These are phyloP conservation scores for Podarcis cretensis DNA, from an alignment of 2,113 vertebrate genomes.

Conservation along the genomic window DNA sequence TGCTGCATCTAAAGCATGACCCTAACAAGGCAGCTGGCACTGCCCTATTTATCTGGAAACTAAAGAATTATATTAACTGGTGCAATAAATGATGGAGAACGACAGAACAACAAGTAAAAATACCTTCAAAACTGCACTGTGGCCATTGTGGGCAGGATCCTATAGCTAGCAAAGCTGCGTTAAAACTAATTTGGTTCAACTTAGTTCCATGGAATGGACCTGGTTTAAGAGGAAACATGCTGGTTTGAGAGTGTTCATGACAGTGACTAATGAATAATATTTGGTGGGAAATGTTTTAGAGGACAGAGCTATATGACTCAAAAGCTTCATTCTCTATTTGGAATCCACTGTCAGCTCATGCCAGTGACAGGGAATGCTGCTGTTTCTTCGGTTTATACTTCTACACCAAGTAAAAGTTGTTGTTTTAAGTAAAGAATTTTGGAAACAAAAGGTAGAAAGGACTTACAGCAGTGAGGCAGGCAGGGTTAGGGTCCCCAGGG, in stretches of 20 bases:
- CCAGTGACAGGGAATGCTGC: not conserved
- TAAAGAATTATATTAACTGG: not conserved
- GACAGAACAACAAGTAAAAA: not conserved
- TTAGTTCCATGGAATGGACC: not conserved
- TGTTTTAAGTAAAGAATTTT: conserved; percentile 44
- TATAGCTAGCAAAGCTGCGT: not conserved
- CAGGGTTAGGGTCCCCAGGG: conserved; percentile 98
- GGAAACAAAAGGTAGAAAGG: conserved; percentile 80
- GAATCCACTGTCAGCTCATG: not conserved
- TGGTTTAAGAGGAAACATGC: conserved; percentile 5
- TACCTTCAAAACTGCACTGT: not conserved
- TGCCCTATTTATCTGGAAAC: not conserved
- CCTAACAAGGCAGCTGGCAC: not conserved
- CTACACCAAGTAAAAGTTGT: not conserved
- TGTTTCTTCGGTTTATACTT: conserved; percentile 5
- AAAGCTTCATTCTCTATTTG: not conserved
- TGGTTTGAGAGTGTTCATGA: not conserved
- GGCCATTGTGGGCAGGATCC: not conserved
- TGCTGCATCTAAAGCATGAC: not conserved
- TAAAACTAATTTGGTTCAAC: not conserved
- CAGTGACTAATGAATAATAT: not conserved
- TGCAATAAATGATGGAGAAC: not conserved
- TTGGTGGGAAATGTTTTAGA: not conserved
- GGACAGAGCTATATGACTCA: not conserved
- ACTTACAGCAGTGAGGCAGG: conserved; percentile 97